Evolutionary conservation across 2,113 vertebrate genomes (phyloP).

Genomic region (Lophius piscatorius): DNA sequence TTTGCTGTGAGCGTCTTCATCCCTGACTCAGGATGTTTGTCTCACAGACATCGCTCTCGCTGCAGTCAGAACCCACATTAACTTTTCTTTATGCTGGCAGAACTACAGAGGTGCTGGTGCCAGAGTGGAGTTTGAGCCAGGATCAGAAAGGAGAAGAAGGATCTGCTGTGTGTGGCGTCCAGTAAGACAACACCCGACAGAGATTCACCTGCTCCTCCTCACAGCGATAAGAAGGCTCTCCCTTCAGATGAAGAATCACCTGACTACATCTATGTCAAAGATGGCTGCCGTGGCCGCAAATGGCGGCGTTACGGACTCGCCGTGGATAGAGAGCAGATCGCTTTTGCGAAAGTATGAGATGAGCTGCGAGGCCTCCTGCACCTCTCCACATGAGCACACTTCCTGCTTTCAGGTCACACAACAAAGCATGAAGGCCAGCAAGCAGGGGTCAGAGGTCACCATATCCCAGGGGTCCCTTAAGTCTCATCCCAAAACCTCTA

Average conservation of each 20-base stretch:
- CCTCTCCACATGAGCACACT: slow-evolving; percentile 40
- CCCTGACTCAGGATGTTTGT: slow-evolving; percentile 40
- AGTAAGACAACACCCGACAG: slow-evolving; percentile 48
- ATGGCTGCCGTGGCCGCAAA: background rate
- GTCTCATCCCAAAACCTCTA: slow-evolving; percentile 71
- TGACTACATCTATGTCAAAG: no score
- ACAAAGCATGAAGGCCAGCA: slow-evolving; percentile 61
- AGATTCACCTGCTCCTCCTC: slow-evolving; percentile 33
- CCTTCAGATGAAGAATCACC: slow-evolving; percentile 60
- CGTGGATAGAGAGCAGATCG: no score
- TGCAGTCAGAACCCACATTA: slow-evolving; percentile 35
- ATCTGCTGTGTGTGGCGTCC: slow-evolving; percentile 61
- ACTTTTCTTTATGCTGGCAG: slow-evolving; percentile 17
- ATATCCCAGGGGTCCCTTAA: slow-evolving; percentile 62
- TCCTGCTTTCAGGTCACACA: slow-evolving; percentile 57
- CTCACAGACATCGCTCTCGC: slow-evolving; percentile 26
- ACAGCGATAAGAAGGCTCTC: slow-evolving; percentile 59
- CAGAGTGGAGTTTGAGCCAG: slow-evolving; percentile 43
- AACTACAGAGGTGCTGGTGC: slow-evolving; percentile 45
- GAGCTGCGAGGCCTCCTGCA: no score
- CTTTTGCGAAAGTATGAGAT: no score
- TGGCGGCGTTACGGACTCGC: no score
- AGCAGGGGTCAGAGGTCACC: slow-evolving; percentile 66
- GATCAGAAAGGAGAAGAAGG: slow-evolving; percentile 71
- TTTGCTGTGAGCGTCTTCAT: no score